Evolutionary conservation across 2,113 vertebrate genomes (phyloP), one percentile per base, ranked within the genome.

Genomic region (Sander lucioperca): DNA sequence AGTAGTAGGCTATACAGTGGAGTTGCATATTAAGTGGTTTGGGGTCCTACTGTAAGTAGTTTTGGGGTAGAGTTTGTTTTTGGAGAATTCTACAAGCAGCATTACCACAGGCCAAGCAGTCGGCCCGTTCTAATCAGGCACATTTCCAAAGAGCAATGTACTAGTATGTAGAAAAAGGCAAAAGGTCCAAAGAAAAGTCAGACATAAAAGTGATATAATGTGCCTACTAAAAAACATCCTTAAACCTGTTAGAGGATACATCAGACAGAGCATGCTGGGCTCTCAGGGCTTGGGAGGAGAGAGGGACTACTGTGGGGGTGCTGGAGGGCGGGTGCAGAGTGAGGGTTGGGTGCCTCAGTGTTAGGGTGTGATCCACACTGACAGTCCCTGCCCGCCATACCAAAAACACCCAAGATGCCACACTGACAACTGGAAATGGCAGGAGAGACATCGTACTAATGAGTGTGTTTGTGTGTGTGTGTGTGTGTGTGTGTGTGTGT

Each of bases 391-490:
- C 21, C 6, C 87, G 54, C 80, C 57, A 67, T 53, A 82, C 75
- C 77, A 50, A 36, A 85, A 83, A 87, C 36, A 86, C 43, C 86
- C 82, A 73, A 88, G 90, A 80, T 78, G 78, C 89, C 87, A 86
- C 93, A 89, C 78, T 84, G 74, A 86, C 86, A 93, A 54, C 86
- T 94, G 69, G 23, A 90, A 93, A 88, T 88, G 85, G 81, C 82
- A 84, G 85, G 77, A 88, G 66, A 87, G 85, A 93, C 59, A 79
- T 94, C 91, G 85, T 19, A 69, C 66, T 93, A 89, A 92, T 91
- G 93, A 92, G 72, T 76, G 13, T 14, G 69, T 83, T 79, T 62
- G 84, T 68, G 61, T 25, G 18, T 50, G 23, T 36, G 48, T 19
- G 51, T 63, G 72, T 19, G 59, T 19, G 23, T 56, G 48, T 65